phyloP scores from a whole-genome alignment of 2,888 invertebrate species.

The Anodontia alba region DNA sequence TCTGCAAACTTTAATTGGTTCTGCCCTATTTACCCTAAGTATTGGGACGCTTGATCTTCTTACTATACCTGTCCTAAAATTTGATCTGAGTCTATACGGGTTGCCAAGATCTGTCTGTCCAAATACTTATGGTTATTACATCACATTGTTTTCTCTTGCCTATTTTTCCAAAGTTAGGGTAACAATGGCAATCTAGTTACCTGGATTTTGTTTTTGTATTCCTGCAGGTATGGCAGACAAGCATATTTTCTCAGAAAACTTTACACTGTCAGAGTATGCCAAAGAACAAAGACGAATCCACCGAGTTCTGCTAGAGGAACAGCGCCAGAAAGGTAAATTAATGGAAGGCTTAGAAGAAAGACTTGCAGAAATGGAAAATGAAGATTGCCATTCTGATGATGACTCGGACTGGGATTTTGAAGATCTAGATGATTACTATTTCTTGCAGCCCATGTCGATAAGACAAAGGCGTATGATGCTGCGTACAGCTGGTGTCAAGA shows the following conservation, averaged over 20 bases:
- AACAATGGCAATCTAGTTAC: too few relatives aligned
- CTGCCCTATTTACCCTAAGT: too few relatives aligned
- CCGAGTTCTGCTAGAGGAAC: conserved; percentile 91
- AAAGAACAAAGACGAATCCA: conserved; percentile 94
- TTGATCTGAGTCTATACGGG: too few relatives aligned
- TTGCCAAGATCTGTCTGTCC: too few relatives aligned
- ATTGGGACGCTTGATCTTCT: too few relatives aligned
- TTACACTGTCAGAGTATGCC: conserved; percentile 94
- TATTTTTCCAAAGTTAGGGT: too few relatives aligned
- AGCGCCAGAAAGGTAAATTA: conserved; percentile 87
- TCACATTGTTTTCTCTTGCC: too few relatives aligned
- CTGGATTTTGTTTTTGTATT: too few relatives aligned
- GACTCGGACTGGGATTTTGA: conserved; percentile 79
- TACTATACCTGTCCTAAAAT: too few relatives aligned
- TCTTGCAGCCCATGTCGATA: conserved; percentile 93
- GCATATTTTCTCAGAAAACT: conserved; percentile 90
- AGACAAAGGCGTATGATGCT: conserved; percentile 94
- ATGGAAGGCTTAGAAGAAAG: conserved; percentile 71
- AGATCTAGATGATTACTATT: conserved; percentile 82
- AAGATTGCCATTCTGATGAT: conserved; percentile 74
- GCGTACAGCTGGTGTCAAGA: conserved; percentile 95
- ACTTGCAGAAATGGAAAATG: conserved; percentile 63
- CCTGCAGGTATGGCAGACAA: conserved; percentile 92
- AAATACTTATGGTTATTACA: too few relatives aligned
- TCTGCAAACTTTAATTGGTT: too few relatives aligned